phyloP scores from a whole-genome alignment of 2,888 invertebrate genomes.

The Gymnosoma rotundatum region DNA sequence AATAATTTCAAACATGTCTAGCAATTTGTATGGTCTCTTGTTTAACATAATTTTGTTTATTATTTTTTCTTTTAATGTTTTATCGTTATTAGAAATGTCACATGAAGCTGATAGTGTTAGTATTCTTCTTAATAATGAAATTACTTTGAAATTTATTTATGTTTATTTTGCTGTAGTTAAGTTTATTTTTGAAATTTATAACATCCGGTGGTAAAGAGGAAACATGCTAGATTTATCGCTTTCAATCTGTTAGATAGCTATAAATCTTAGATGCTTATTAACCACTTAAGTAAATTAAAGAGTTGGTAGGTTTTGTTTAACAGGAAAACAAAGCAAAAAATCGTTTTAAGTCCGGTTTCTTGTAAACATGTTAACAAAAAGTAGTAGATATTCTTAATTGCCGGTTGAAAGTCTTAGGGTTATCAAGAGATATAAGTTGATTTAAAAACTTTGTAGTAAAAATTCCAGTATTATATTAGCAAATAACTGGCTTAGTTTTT shows the following conservation, averaged over 20 bases:
- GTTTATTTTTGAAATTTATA: constrained; percentile 58
- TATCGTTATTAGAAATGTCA: constrained; percentile 49
- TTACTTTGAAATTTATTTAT: constrained; percentile 35
- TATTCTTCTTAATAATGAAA: background rate
- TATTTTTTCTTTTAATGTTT: constrained; percentile 17
- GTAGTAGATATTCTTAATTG: no score
- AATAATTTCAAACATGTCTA: constrained; percentile 58
- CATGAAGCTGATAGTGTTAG: constrained; percentile 17
- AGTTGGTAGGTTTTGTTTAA: background rate
- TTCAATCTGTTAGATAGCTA: constrained; percentile 30
- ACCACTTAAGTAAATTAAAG: constrained; percentile 7
- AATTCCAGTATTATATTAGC: no score
- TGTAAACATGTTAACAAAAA: no score
- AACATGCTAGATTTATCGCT: constrained; percentile 52
- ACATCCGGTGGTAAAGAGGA: constrained; percentile 66
- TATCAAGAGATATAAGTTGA: no score
- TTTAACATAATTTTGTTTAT: constrained; percentile 22
- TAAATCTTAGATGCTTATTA: constrained; percentile 38
- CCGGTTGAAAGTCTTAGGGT: no score
- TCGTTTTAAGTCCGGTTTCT: no score
- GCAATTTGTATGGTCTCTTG: constrained; percentile 47
- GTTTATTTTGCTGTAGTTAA: constrained; percentile 19
- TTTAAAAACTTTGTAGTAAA: no score
- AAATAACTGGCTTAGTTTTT: no score
- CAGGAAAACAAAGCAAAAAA: no score